A percentile compares a stretch with the other conserved stretches of the same genome.
Evolutionary conservation across 2,113 vertebrate species (phyloP).

Genomic region (Chlorodrepanis virens): DNA sequence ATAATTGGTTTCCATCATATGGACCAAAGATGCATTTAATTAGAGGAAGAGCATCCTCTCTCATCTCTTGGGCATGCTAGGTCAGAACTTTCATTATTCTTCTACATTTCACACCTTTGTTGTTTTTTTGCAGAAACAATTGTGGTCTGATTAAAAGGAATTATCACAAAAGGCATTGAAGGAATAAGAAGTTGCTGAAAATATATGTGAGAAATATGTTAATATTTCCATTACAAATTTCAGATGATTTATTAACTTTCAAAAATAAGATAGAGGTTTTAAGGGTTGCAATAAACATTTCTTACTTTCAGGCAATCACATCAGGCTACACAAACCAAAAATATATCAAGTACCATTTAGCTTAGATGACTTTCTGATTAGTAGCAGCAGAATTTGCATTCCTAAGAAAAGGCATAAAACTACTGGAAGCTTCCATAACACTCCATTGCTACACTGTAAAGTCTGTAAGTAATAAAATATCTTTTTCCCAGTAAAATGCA

Average conservation of each 20-base stretch:
- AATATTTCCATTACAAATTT: background rate
- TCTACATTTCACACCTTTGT: background rate
- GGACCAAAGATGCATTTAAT: constrained; percentile 32
- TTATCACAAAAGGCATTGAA: background rate
- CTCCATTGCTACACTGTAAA: background rate
- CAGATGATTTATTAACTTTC: background rate
- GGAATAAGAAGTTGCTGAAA: background rate
- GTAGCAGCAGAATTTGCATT: background rate
- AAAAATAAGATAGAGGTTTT: background rate
- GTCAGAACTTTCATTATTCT: constrained; percentile 5
- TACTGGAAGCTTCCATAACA: background rate
- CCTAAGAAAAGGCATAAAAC: background rate
- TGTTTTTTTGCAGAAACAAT: background rate
- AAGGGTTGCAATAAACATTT: background rate
- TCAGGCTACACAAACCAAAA: background rate
- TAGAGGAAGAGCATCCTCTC: background rate
- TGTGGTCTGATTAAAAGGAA: background rate
- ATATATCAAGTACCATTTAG: background rate
- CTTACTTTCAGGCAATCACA: background rate
- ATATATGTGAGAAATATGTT: background rate
- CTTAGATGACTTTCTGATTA: background rate
- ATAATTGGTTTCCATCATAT: constrained; percentile 27
- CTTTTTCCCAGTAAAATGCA: background rate
- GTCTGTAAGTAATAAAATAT: background rate
- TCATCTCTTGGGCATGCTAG: background rate